phyloP scores from a whole-genome alignment of 2,797 vertebrate genomes.

The Psittacula echo region DNA sequence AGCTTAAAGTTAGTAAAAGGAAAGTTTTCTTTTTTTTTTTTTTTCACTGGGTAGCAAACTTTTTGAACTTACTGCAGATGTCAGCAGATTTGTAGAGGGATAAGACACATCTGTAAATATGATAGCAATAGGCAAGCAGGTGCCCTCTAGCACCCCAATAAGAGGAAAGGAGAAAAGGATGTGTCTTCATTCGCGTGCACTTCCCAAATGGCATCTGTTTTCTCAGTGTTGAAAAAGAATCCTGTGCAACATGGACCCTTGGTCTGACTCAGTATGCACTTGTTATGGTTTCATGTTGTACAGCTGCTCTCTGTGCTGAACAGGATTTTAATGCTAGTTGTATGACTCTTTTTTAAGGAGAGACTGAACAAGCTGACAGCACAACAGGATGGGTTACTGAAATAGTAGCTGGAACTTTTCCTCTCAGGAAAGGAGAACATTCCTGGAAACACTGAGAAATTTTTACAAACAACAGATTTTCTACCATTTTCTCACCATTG shows the following conservation, averaged over 20 bases:
- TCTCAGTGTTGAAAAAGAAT: not conserved
- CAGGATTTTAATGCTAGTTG: not conserved
- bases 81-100: not conserved
- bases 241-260: fast-evolving
- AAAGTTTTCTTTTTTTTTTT: not conserved
- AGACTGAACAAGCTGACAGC: not conserved
- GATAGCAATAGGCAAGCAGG: not conserved
- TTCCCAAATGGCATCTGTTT: not conserved
- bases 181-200: fast-evolving
- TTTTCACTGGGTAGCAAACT: not conserved
- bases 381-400: not conserved
- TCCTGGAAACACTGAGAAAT: not conserved
- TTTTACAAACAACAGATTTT: slow-evolving; percentile 14
- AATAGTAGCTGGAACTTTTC: slow-evolving; percentile 24
- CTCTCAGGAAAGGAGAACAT: not conserved
- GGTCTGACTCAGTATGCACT: not conserved
- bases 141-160: not conserved
- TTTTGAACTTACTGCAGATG: not conserved
- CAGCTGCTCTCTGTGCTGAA: not conserved
- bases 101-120: not conserved
- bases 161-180: not conserved
- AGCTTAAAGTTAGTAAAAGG: not conserved
- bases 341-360: not conserved
- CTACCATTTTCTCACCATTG: slow-evolving; percentile 26
- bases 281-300: not conserved